Conservation (phyloP, 2,888 invertebrate species). For the Amiota mariae region DNA sequence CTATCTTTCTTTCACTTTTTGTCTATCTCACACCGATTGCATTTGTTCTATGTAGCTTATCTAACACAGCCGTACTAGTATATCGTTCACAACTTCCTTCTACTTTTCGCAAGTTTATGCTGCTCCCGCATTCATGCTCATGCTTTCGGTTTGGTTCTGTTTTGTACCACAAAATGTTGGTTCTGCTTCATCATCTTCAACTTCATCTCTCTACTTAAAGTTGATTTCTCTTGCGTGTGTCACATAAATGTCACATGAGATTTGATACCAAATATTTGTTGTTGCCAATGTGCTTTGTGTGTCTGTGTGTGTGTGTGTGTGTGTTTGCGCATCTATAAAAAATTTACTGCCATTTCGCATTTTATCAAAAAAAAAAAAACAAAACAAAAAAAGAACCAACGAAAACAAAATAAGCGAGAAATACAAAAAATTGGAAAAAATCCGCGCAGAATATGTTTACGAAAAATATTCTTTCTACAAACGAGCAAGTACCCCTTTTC, state of each 20-base stretch:
- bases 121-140: too few species aligned
- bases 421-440: not conserved
- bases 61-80: too few species aligned
- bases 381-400: not conserved
- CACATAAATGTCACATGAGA: slow-evolving; percentile 28
- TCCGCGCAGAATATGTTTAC: slow-evolving; percentile 8
- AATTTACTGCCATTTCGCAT: slow-evolving; percentile 15
- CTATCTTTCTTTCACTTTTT: slow-evolving; percentile 5
- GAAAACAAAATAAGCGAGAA: not conserved
- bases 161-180: not conserved
- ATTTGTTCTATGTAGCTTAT: not conserved
- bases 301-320: not conserved
- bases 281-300: too few species aligned
- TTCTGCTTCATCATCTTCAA: slow-evolving; percentile 8
- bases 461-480: not conserved
- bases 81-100: too few species aligned
- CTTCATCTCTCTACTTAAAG: not conserved
- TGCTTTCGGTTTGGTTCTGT: not conserved
- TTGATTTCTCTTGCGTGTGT: slow-evolving; percentile 24
- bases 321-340: slow-evolving; percentile 7
- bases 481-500: not conserved
- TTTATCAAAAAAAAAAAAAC: slow-evolving; percentile 1
- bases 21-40: not conserved
- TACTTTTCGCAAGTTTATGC: too few species aligned
- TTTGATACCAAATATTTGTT: slow-evolving; percentile 14